Evolutionary conservation across 2,113 vertebrate species (phyloP), one percentile per base, ranked within the genome.

Genomic region (Prionailurus viverrinus): DNA sequence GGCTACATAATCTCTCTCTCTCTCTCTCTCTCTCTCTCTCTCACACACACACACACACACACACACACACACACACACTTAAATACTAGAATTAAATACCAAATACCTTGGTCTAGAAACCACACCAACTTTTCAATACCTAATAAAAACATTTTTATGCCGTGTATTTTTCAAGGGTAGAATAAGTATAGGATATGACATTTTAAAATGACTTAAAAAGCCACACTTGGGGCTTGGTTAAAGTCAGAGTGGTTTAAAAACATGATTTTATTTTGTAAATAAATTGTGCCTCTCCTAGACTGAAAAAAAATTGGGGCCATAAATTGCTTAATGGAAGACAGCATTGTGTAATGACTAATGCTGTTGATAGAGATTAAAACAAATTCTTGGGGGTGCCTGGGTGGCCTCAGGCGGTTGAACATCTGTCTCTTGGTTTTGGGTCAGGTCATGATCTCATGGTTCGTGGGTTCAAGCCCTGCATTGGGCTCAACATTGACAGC

Each of bases 61-160:
- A 48, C 23, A 89, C 21, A 45, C 2, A n/a, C 48, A 41, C 8
- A 71, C 21, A 69, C 1, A 31, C 39, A 45, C 9, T 71, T 78
- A 84, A 80, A 88, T n/a, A 10, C 63, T 92, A 33, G 55, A 84
- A 84, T 31, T 82, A 91, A 97, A 80, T 81, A 48, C 31, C 92
- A 51, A 83, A 86, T 78, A 94, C 68, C 55, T 91, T 53, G 48
- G 65, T 74, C 51, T 74, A 65, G 53, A 95, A 93, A 92, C 45
- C 27, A 93, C 1, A 48, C 63, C 33, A 93, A 58, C 25, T 89
- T 82, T 41, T 71, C n/a, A 73, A 53, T 8, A 39, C 7, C 39
- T 31, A 83, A 69, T 83, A 14, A 89, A 83, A 36, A 33, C 7
- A 78, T 84, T 84, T 65, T 93, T 83, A 78, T 74, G 5, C 69